Conservation (phyloP, 2,888 invertebrate genomes). For the Agriopis marginaria region DNA sequence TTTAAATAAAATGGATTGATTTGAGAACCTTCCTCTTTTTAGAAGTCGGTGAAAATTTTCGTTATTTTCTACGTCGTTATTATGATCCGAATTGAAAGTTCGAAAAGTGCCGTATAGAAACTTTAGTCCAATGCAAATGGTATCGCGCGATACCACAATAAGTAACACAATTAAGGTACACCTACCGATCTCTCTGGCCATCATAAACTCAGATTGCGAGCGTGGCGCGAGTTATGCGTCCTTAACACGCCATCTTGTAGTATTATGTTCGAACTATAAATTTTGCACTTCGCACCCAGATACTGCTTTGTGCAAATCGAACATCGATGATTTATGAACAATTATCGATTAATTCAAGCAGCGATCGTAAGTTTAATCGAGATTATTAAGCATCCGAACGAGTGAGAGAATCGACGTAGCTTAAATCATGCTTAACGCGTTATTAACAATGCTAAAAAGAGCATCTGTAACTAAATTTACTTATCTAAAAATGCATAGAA, state of each 20-base stretch:
- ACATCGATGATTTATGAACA: slow-evolving; percentile 85
- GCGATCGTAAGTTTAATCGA: slow-evolving; percentile 83
- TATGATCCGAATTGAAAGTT: background rate
- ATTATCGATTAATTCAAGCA: slow-evolving; percentile 87
- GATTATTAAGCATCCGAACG: slow-evolving; percentile 75
- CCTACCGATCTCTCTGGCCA: slow-evolving; percentile 60
- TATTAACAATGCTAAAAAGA: slow-evolving; percentile 46
- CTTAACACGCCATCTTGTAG: slow-evolving; percentile 77
- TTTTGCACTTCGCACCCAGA: slow-evolving; percentile 83
- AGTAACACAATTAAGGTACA: slow-evolving; percentile 71
- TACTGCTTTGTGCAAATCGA: slow-evolving; percentile 83
- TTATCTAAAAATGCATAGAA: background rate
- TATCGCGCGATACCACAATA: slow-evolving; percentile 50
- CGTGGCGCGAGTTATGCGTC: slow-evolving; percentile 71
- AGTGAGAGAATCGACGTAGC: slow-evolving; percentile 64
- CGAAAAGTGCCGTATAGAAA: slow-evolving; percentile 9
- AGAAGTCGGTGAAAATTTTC: too few relatives aligned
- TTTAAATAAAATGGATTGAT: too few relatives aligned
- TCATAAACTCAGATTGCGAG: slow-evolving; percentile 78
- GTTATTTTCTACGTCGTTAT: too few relatives aligned
- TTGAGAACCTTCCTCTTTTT: too few relatives aligned
- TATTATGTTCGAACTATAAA: slow-evolving; percentile 77
- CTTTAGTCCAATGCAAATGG: slow-evolving; percentile 22
- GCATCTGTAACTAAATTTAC: background rate
- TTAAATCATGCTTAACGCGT: slow-evolving; percentile 69